Evolutionary conservation across 2,888 invertebrate species (phyloP), one percentile per base, ranked within the genome.

Genomic region (Pheosia tremula): DNA sequence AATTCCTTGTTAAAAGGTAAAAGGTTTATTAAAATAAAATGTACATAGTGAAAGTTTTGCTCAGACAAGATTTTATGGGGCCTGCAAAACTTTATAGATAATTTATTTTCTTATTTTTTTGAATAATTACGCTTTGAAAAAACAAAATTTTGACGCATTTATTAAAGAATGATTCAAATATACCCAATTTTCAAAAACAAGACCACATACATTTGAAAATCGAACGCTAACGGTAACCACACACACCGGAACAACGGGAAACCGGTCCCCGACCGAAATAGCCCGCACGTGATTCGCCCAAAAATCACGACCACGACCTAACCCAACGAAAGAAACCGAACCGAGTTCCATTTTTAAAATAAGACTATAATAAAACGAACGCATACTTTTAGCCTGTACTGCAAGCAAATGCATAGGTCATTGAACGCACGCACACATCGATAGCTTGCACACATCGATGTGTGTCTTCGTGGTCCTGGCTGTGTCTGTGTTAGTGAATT

Each of bases 321-420:
- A 86, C 91, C 87, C 91, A 93, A 91, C 75, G 88, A 82, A 85
- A 86, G 86, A 84, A 86, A 87, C 82, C 86, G 87, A 84, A 85
- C 87, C 88, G 87, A 71, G 77, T 79, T 81, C 81, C 89, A 91
- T 91, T 91, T 93, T 93, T 93, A 88, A 92, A 93, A 93, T 91
- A 93, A 93, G 89, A 90, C 88, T 90, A 91, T 92, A 93, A 92
- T 92, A 93, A 91, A 92, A 90, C 87, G 89, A 88, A 89, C 92
- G 93, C 92, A 93, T 91, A 92, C 93, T 92, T 93, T 93, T 92
- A 93, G 93, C 91, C 88, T 89, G 91, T 90, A 90, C 88, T 86
- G 89, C 90, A 88, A 89, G 92, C 91, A 91, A 91, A 91, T 92
- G 91, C 90, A 87, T 87, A 87, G 93, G 91, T 92, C 93, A 87